Percentiles rank a stretch among this genome's conserved stretches.
Conservation (phyloP, 92 coral and sea anemone species). For the Diadumene lineata region DNA sequence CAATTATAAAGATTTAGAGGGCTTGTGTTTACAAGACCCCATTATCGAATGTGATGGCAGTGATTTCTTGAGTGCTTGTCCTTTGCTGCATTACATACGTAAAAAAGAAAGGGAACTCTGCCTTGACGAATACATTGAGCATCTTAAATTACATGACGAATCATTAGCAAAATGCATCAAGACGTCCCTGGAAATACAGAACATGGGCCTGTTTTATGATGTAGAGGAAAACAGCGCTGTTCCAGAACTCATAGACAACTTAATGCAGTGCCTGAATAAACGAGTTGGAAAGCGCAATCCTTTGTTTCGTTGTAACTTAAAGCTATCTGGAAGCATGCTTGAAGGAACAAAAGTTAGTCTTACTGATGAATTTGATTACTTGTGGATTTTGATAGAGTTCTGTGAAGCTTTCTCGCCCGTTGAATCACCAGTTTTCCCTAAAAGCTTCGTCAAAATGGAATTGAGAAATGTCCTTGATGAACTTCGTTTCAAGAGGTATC, state of each 20-base stretch:
- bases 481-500: conserved; percentile 40
- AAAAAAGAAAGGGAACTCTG: conserved; percentile 26
- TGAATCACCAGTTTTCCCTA: conserved; percentile 30
- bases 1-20: conserved; percentile 24
- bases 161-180: conserved; percentile 32
- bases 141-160: conserved; percentile 21
- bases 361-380: conserved; percentile 37
- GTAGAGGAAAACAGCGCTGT: conserved; percentile 31
- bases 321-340: conserved; percentile 29
- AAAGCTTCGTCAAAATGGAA: conserved; percentile 37
- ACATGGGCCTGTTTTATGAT: conserved; percentile 37
- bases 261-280: conserved; percentile 25
- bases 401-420: conserved; percentile 26
- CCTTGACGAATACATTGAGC: conserved; percentile 24
- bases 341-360: conserved; percentile 33
- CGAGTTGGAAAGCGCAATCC: conserved; percentile 36
- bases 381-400: conserved; percentile 34
- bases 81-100: conserved; percentile 16
- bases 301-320: conserved; percentile 25
- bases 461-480: conserved; percentile 17
- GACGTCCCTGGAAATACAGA: conserved; percentile 22
- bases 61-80: conserved; percentile 30
- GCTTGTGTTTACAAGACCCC: conserved; percentile 28
- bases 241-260: conserved; percentile 12
- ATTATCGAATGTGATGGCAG: conserved; percentile 21